Conservation (phyloP, 2,797 vertebrate species). For the Philypnodon macrostomus region DNA sequence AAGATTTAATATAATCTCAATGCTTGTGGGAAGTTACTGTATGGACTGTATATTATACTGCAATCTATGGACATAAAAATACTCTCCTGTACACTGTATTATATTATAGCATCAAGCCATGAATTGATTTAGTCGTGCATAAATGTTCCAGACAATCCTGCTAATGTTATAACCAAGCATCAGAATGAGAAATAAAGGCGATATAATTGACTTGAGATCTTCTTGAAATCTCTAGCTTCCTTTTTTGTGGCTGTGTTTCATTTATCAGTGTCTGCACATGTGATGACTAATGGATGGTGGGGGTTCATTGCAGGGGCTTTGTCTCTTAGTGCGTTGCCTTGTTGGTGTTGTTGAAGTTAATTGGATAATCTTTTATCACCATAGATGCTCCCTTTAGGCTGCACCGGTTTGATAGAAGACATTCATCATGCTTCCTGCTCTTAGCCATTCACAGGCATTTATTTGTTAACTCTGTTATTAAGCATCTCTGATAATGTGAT, state of each 20-base stretch:
- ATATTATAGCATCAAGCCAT: too few relatives aligned
- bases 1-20: too few relatives aligned
- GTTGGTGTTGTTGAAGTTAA: slow-evolving; percentile 50
- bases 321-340: slow-evolving; percentile 26
- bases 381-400: slow-evolving; percentile 35
- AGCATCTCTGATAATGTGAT: slow-evolving; percentile 1
- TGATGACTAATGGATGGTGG: slow-evolving; percentile 44
- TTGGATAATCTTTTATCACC: slow-evolving; percentile 61
- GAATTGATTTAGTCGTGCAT: too few relatives aligned
- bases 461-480: slow-evolving; percentile 4
- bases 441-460: neutral
- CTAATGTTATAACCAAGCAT: too few relatives aligned
- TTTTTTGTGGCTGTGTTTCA: slow-evolving; percentile 4
- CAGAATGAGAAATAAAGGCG: neutral
- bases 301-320: slow-evolving; percentile 43
- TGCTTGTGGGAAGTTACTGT: too few relatives aligned
- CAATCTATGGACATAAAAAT: too few relatives aligned
- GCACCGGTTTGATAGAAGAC: slow-evolving; percentile 28
- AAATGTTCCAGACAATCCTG: too few relatives aligned
- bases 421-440: slow-evolving; percentile 19
- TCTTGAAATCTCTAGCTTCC: too few relatives aligned
- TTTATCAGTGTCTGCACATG: slow-evolving; percentile 22
- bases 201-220: too few relatives aligned
- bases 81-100: too few relatives aligned
- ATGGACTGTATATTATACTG: too few relatives aligned